phyloP scores from a whole-genome alignment of 2,888 invertebrate species.

The Poecilobothrus nobilitatus region DNA sequence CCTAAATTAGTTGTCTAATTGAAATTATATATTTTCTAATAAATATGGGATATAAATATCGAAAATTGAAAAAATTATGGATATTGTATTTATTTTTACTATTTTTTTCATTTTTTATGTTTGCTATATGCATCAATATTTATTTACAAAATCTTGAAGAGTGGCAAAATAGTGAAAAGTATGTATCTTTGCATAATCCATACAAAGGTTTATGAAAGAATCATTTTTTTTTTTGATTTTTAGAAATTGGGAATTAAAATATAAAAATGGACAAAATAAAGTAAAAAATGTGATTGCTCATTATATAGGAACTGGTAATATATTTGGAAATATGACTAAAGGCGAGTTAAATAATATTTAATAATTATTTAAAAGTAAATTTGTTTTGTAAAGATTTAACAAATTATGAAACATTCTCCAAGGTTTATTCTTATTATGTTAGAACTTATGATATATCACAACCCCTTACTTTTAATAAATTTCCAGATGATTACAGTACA shows the following conservation, averaged over 20 bases:
- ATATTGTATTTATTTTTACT: conserved; percentile 40
- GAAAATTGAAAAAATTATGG: conserved; percentile 41
- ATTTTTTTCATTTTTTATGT: conserved; percentile 44
- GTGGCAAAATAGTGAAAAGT: conserved; percentile 18
- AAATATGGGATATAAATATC: conserved; percentile 17
- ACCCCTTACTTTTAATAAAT: too few relatives aligned
- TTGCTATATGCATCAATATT: conserved; percentile 42
- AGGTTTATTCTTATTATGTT: too few relatives aligned
- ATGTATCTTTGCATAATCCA: background rate
- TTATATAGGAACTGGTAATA: conserved; percentile 73
- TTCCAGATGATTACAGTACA: conserved; percentile 49
- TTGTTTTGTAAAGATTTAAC: too few relatives aligned
- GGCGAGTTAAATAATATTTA: too few relatives aligned
- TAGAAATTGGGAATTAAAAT: conserved; percentile 15
- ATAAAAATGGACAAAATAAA: conserved; percentile 30
- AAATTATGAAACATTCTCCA: too few relatives aligned
- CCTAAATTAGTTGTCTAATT: too few relatives aligned
- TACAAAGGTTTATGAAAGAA: background rate
- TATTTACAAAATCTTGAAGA: conserved; percentile 38
- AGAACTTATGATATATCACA: too few relatives aligned
- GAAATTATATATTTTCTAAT: too few relatives aligned
- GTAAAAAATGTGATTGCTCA: conserved; percentile 69
- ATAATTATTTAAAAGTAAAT: background rate
- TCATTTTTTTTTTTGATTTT: background rate
- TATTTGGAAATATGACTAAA: conserved; percentile 70